These are phyloP conservation scores for Todiramphus chloris DNA, from an alignment of 2,113 vertebrate species.

Conservation along the genomic window DNA sequence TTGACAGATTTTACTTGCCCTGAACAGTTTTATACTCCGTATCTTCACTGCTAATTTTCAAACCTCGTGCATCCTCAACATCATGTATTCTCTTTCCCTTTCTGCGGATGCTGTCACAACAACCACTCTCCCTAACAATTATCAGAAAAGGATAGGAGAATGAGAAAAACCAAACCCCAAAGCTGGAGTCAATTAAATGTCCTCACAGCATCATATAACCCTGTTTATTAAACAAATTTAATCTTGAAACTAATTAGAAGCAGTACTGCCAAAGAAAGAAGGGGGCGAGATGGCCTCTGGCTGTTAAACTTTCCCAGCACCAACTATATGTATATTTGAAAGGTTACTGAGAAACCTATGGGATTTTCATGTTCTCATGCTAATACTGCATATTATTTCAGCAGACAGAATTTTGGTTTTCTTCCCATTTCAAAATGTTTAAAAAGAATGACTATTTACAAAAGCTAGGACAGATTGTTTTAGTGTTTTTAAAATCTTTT, in stretches of 20 bases:
- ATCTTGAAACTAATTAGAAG: not conserved
- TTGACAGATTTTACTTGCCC: not conserved
- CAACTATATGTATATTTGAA: not conserved
- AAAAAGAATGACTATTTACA: not conserved
- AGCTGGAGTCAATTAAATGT: not conserved
- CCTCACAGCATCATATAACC: not conserved
- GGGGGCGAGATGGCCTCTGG: not conserved
- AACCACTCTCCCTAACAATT: not conserved
- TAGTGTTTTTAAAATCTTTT: not conserved
- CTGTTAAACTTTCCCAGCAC: not conserved
- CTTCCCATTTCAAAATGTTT: not conserved
- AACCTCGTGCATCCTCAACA: not conserved
- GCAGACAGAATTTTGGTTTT: not conserved
- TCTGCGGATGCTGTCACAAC: not conserved
- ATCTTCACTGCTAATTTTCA: not conserved
- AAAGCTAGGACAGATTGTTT: not conserved
- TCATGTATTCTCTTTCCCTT: rapidly evolving
- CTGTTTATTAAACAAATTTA: not conserved
- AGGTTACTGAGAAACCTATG: not conserved
- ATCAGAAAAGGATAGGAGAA: not conserved
- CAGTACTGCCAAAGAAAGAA: not conserved
- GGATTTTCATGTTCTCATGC: not conserved
- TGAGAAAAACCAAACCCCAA: not conserved
- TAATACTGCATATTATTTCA: not conserved
- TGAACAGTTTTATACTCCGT: not conserved